Conservation (phyloP, 2,888 invertebrate species). For the Leucophora obtusa region DNA sequence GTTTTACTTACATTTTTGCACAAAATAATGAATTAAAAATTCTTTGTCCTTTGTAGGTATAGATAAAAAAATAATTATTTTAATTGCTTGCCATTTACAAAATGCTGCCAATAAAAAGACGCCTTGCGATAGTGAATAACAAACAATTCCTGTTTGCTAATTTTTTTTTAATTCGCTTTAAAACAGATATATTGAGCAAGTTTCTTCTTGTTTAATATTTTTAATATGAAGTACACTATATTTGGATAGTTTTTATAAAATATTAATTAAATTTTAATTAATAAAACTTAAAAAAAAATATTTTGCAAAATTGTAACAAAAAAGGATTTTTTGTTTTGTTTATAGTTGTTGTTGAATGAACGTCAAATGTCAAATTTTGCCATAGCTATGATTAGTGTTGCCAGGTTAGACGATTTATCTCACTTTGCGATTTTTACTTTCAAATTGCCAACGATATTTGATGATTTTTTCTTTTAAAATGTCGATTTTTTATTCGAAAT, state of each 20-base stretch:
- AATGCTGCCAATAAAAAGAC: slow-evolving; percentile 38
- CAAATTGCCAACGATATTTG: no score
- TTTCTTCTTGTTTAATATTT: neutral
- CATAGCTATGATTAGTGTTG: no score
- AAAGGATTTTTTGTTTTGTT: slow-evolving; percentile 60
- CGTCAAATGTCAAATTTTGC: slow-evolving; percentile 38
- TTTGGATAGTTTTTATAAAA: neutral
- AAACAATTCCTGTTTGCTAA: slow-evolving; percentile 28
- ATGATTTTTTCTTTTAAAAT: no score
- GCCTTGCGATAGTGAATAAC: slow-evolving; percentile 32
- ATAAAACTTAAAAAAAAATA: slow-evolving; percentile 46
- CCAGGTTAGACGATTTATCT: no score
- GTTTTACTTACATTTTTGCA: slow-evolving; percentile 24
- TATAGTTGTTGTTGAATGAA: slow-evolving; percentile 46
- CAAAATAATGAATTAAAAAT: slow-evolving; percentile 5
- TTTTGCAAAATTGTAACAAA: slow-evolving; percentile 41
- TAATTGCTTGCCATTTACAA: slow-evolving; percentile 51
- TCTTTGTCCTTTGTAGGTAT: slow-evolving; percentile 52
- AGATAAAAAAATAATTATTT: slow-evolving; percentile 60
- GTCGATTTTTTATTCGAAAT: no score
- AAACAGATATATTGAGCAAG: neutral
- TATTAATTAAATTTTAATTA: slow-evolving; percentile 45
- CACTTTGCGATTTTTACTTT: no score
- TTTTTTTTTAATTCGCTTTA: neutral
- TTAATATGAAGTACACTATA: neutral